A percentile compares a stretch with the other conserved stretches of the same genome.
Evolutionary conservation across 37 sponge, comb jelly and placozoan genomes (phyloP).

Genomic region (Theonella swinhoei): DNA sequence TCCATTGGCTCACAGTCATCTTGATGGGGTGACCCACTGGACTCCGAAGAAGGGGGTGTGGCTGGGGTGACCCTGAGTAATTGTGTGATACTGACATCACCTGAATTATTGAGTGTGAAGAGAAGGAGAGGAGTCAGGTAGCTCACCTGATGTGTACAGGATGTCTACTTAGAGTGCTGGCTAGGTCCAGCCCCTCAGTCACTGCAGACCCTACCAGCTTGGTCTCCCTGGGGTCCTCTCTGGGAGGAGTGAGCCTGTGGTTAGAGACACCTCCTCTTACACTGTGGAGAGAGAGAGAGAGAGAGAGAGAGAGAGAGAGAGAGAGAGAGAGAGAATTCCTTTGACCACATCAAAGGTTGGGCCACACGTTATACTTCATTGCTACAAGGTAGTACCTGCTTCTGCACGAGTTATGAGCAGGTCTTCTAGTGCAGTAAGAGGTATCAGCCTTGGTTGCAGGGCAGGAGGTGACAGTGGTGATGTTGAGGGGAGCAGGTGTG

Average conservation of each 20-base stretch:
- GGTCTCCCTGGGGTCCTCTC: too few relatives aligned
- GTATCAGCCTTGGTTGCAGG: background rate
- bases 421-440: too few relatives aligned
- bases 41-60: background rate
- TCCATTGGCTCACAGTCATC: background rate
- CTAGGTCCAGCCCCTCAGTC: background rate
- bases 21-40: background rate
- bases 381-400: too few relatives aligned
- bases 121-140: background rate
- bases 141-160: background rate
- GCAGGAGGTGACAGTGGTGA: background rate
- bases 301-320: background rate
- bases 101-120: background rate
- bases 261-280: too few relatives aligned
- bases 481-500: background rate
- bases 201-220: background rate
- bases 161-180: background rate
- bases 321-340: background rate
- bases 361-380: too few relatives aligned
- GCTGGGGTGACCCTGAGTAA: conserved; percentile 6
- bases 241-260: too few relatives aligned
- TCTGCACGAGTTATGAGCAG: too few relatives aligned
- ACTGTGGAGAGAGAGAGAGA: background rate
- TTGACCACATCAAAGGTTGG: too few relatives aligned
- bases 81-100: too few relatives aligned